Base-by-base conservation (phyloP, 2,797 vertebrate species). In the Eleutherodactylus coqui region DNA sequence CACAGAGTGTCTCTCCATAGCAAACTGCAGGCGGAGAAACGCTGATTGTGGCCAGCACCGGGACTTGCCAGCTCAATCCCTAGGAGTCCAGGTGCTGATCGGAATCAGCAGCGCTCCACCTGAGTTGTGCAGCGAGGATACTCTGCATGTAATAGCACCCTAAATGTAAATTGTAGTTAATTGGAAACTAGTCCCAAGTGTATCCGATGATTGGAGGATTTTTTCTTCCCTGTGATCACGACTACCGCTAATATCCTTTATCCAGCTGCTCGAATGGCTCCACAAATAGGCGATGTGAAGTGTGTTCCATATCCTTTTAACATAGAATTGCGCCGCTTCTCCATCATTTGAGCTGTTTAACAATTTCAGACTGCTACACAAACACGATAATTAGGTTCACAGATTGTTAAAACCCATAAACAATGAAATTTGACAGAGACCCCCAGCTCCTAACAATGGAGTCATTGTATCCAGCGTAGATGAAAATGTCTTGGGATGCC, bases 361-460 rank as follows among this genome's bases (percentile, higher is more conserved):
- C 38, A 41, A 36, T 41, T n/a, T 41, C 67, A 82, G 47, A 55
- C 80, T 17, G 47, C 49, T 9, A 41, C 47, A 72, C 16, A 49
- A 36, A 82, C 34, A 41, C 38, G 53, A 78, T 58, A 58, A 78
- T 60, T 78, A 41, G 51, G 53, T 78, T 78, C 53, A 55, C 47
- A 72, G 80, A 70, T 72, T 72, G 80, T 72, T 70, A 19, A 55
- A 72, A 55, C 34, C 80, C 80, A 72, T 41, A 82, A 82, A 75
- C 51, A 45, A 83, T 29, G 34, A 83, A 55, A 75, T 83, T 27
- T 60, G 81, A 83, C 69, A 83, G 51, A 75, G 51, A 75, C 81
- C 69, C 81, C 81, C 69, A 60, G 51, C 81, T 41, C 29, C 9
- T 21, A 17, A 75, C 81, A 73, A 83, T 73, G 69, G 36, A 83